Evolutionary conservation across 2,113 vertebrate genomes (phyloP).

Genomic region (Ameiurus melas): DNA sequence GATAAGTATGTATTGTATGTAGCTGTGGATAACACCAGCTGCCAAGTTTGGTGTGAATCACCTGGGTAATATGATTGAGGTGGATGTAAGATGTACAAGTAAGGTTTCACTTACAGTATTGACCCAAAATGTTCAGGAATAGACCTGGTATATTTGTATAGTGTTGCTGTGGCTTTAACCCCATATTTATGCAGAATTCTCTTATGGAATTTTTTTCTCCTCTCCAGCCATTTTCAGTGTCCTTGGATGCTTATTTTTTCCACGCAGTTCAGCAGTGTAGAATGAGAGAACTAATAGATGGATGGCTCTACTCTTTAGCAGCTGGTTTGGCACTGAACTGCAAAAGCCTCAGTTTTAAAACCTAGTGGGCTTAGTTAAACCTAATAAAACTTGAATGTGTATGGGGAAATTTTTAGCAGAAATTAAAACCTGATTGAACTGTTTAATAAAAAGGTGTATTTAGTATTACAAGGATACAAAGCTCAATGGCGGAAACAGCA

Average conservation of each 20-base stretch:
- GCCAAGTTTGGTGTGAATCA: neutral
- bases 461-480: conserved; percentile 8
- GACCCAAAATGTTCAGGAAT: neutral
- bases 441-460: conserved; percentile 30
- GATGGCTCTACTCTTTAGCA: conserved; percentile 30
- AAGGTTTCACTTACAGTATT: neutral
- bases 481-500: conserved; percentile 5
- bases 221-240: conserved; percentile 19
- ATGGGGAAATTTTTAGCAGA: conserved; percentile 39
- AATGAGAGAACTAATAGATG: conserved; percentile 10
- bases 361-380: conserved; percentile 22
- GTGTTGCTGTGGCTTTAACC: neutral
- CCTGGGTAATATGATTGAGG: neutral
- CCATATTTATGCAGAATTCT: neutral
- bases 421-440: conserved; percentile 25
- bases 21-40: neutral
- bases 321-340: conserved; percentile 25
- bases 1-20: neutral
- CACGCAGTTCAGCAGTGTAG: conserved; percentile 16
- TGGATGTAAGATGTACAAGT: neutral
- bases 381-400: conserved; percentile 41
- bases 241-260: conserved; percentile 31
- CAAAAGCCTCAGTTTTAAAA: conserved; percentile 40
- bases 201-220: neutral
- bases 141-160: neutral